Conservation (phyloP, 1,140 invertebrate species). For the Anoplolepis gracilipes region DNA sequence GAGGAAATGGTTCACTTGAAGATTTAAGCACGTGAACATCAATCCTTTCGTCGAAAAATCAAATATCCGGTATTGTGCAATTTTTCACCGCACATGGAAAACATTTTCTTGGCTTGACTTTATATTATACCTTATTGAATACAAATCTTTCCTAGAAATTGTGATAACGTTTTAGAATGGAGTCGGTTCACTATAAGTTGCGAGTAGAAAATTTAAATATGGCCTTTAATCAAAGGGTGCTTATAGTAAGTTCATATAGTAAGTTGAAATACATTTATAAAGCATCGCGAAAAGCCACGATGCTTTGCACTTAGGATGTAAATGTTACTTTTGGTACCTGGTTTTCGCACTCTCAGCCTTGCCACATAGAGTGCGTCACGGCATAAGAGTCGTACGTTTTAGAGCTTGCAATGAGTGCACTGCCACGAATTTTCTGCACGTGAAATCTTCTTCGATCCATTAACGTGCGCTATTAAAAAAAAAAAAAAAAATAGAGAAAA, state of each 20-base stretch:
- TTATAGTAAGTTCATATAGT: not conserved
- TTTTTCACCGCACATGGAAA: not conserved
- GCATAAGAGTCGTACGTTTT: slow-evolving; percentile 51
- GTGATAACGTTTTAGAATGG: slow-evolving; percentile 9
- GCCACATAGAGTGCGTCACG: slow-evolving; percentile 37
- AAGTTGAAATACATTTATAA: slow-evolving; percentile 6
- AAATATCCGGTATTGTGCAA: not conserved
- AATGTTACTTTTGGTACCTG: slow-evolving; percentile 77
- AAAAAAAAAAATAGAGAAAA: not conserved
- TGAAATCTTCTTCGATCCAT: slow-evolving; percentile 8
- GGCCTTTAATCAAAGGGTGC: slow-evolving; percentile 40
- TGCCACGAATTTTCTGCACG: slow-evolving; percentile 26
- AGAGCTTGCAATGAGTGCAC: slow-evolving; percentile 52
- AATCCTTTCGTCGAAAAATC: not conserved
- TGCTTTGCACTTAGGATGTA: not conserved
- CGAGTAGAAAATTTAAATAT: slow-evolving; percentile 13
- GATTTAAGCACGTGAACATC: not conserved
- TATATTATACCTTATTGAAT: not conserved
- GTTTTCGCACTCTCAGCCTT: slow-evolving; percentile 57
- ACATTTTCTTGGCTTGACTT: not conserved
- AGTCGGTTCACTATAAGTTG: not conserved
- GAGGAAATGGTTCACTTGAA: not conserved
- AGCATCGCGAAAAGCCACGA: not conserved
- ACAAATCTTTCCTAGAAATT: not conserved
- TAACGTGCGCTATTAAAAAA: slow-evolving; percentile 16